phyloP scores from a whole-genome alignment of 2,113 vertebrate genomes.

The Paralichthys olivaceus region DNA sequence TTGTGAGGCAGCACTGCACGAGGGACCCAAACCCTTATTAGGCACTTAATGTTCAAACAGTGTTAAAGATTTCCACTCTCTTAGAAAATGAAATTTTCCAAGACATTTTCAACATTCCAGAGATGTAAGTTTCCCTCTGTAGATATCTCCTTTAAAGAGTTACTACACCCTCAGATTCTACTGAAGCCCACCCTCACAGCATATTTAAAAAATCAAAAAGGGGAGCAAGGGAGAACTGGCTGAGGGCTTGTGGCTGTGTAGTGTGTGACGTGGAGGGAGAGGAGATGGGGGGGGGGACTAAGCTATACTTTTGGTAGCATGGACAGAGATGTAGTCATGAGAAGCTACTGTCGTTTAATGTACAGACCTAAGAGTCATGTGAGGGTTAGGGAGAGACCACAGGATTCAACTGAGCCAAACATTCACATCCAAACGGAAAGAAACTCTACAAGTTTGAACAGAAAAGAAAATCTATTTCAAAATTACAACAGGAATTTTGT shows the following conservation, averaged over 20 bases:
- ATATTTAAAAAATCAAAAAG: neutral
- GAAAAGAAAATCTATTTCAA: no score
- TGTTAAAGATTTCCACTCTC: conserved; percentile 47
- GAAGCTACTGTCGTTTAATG: neutral
- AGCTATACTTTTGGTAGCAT: neutral
- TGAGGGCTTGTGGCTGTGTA: neutral
- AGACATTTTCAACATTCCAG: conserved; percentile 50
- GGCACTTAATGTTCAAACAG: conserved; percentile 65
- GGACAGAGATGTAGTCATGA: neutral
- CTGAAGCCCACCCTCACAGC: neutral
- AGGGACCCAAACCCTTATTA: conserved; percentile 65
- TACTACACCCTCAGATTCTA: neutral
- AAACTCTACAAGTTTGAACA: neutral
- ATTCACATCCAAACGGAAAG: neutral
- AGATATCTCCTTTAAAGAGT: conserved; percentile 11
- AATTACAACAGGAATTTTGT: no score
- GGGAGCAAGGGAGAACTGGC: neutral
- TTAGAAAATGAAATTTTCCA: conserved; percentile 41
- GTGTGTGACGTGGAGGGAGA: neutral
- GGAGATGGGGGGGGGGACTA: no score
- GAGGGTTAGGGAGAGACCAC: neutral
- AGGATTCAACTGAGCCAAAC: neutral
- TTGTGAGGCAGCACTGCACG: conserved; percentile 52
- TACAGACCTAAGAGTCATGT: neutral
- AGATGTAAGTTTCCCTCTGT: conserved; percentile 22